Evolutionary conservation across 2,797 vertebrate species (phyloP).

Genomic region (Hoplostethus mediterraneus): DNA sequence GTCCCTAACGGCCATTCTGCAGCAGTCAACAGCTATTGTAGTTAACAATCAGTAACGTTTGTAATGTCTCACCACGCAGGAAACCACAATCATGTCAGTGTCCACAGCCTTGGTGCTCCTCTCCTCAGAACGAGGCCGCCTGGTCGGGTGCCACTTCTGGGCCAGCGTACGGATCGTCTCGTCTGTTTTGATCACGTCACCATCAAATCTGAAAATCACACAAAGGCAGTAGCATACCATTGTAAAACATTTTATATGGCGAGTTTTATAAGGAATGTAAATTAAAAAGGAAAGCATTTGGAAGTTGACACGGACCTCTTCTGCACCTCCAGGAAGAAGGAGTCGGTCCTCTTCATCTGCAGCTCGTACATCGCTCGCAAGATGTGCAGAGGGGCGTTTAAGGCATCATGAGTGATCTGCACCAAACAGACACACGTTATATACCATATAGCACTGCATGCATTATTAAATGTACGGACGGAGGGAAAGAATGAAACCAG

Average conservation of each 20-base stretch:
- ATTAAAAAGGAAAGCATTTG: not conserved
- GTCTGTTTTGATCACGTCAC: constrained; percentile 93
- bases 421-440: constrained; percentile 1
- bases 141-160: constrained; percentile 94
- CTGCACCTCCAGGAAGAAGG: constrained; percentile 96
- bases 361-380: constrained; percentile 96
- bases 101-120: constrained; percentile 93
- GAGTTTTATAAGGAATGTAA: not conserved
- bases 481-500: no score
- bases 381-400: constrained; percentile 95
- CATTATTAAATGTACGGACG: not conserved
- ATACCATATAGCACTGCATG: not conserved
- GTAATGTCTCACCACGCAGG: constrained; percentile 86
- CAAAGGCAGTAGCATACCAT: not conserved
- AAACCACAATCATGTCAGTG: constrained; percentile 95
- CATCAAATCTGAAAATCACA: constrained; percentile 88
- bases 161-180: constrained; percentile 94
- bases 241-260: not conserved
- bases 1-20: no score
- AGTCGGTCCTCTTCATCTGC: constrained; percentile 96
- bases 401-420: constrained; percentile 96
- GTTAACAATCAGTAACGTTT: no score
- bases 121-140: constrained; percentile 88
- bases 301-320: constrained; percentile 86
- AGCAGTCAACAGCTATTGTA: not conserved